Conservation (phyloP, 2,113 vertebrate species). For the Mobula birostris region DNA sequence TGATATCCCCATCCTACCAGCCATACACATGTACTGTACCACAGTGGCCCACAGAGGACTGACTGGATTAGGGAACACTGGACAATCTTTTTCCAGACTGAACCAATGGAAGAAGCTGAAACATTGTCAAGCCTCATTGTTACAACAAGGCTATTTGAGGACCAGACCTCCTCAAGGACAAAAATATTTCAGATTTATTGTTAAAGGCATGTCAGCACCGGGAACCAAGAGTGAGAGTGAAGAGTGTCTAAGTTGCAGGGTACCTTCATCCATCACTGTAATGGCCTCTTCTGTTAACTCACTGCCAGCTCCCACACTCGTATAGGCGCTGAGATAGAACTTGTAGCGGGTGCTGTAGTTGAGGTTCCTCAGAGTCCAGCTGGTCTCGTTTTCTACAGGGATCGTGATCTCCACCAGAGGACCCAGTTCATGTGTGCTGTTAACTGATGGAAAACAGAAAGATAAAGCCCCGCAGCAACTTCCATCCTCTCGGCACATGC, state of each 20-base stretch:
- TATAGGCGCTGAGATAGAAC: slow-evolving; percentile 88
- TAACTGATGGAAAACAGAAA: slow-evolving; percentile 61
- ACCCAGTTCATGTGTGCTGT: slow-evolving; percentile 84
- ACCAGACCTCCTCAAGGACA: background rate
- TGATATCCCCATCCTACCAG: background rate
- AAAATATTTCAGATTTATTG: no score
- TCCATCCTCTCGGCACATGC: background rate
- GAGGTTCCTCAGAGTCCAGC: slow-evolving; percentile 76
- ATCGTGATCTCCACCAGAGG: slow-evolving; percentile 75
- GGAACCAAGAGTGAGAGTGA: background rate
- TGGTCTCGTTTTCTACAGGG: slow-evolving; percentile 77
- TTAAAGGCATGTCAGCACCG: background rate
- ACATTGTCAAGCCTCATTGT: background rate
- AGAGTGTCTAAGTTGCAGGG: slow-evolving; percentile 52
- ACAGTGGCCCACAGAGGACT: no score
- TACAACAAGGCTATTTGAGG: background rate
- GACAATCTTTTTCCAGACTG: no score
- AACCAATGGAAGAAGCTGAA: background rate
- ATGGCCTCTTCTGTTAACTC: slow-evolving; percentile 76
- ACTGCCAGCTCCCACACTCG: slow-evolving; percentile 70
- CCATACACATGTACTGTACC: no score
- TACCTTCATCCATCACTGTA: slow-evolving; percentile 88
- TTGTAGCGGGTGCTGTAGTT: slow-evolving; percentile 93
- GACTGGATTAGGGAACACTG: no score
- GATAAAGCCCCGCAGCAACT: background rate